phyloP scores from a whole-genome alignment of 1,140 invertebrate species.

The Sweltsa coloradensis region DNA sequence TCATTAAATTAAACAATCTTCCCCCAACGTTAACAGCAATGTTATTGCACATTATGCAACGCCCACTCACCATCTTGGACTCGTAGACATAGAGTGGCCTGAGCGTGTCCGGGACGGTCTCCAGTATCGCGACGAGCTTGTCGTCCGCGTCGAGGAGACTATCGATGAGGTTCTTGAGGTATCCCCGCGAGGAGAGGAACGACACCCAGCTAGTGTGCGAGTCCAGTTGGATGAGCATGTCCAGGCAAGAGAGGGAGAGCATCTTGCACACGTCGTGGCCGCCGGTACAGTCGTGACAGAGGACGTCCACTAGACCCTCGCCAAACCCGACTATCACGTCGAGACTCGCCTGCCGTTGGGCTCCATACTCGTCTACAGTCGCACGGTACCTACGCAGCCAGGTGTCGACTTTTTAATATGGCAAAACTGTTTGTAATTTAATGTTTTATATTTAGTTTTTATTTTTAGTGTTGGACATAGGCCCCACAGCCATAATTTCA shows the following conservation, averaged over 20 bases:
- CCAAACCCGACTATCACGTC: constrained; percentile 57
- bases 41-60: not conserved
- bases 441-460: too few relatives aligned
- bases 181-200: constrained; percentile 64
- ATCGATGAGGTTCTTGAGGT: constrained; percentile 72
- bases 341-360: constrained; percentile 28
- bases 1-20: too few relatives aligned
- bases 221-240: constrained; percentile 64
- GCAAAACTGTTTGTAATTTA: too few relatives aligned
- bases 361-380: not conserved
- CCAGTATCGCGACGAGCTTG: constrained; percentile 52
- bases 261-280: constrained; percentile 83
- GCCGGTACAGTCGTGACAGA: constrained; percentile 75
- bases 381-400: too few relatives aligned
- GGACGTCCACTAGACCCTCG: constrained; percentile 66
- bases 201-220: constrained; percentile 58
- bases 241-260: constrained; percentile 68
- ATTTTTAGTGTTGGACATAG: too few relatives aligned
- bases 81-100: constrained; percentile 76
- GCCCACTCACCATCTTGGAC: constrained; percentile 54
- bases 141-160: constrained; percentile 62
- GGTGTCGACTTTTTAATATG: too few relatives aligned
- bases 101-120: constrained; percentile 53
- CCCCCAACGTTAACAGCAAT: too few relatives aligned
- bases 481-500: too few relatives aligned